Conservation (phyloP, 1,140 invertebrate species). For the Eriosoma lanigerum region DNA sequence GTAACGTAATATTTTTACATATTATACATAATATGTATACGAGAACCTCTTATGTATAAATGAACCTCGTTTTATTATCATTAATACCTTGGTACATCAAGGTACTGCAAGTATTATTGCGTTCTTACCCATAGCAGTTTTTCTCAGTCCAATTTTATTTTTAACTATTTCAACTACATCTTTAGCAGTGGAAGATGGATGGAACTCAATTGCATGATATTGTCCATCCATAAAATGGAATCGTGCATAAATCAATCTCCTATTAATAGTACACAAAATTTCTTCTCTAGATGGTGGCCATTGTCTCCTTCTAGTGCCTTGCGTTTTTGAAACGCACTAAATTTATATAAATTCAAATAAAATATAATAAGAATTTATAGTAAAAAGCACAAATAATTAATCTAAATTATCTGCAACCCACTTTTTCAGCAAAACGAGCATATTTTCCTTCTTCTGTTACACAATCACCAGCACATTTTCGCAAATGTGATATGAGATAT, state of each 20-base stretch:
- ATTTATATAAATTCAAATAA: too few species aligned
- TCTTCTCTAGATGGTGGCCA: conserved; percentile 92
- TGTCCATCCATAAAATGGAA: conserved; percentile 94
- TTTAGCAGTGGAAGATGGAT: conserved; percentile 88
- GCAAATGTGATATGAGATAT: conserved; percentile 87
- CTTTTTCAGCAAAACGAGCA: conserved; percentile 89
- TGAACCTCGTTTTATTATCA: too few species aligned
- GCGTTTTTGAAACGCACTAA: conserved; percentile 76
- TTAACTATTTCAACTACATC: conserved; percentile 89
- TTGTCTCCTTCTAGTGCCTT: conserved; percentile 81
- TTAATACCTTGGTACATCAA: too few species aligned
- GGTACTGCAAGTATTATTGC: too few species aligned
- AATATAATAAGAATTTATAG: too few species aligned
- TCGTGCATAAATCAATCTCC: conserved; percentile 84
- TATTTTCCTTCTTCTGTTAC: conserved; percentile 93
- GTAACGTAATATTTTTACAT: too few species aligned
- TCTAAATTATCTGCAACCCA: conserved; percentile 59
- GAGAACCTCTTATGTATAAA: too few species aligned
- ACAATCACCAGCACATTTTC: conserved; percentile 83
- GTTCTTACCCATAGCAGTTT: conserved; percentile 70
- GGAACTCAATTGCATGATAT: conserved; percentile 92
- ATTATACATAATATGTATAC: too few species aligned
- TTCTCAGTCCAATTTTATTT: conserved; percentile 85
- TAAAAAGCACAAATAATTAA: too few species aligned
- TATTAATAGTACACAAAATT: conserved; percentile 88